Evolutionary conservation across 1,140 invertebrate species (phyloP), one percentile per base, ranked within the genome.

Genomic region (Heterodera carotae): DNA sequence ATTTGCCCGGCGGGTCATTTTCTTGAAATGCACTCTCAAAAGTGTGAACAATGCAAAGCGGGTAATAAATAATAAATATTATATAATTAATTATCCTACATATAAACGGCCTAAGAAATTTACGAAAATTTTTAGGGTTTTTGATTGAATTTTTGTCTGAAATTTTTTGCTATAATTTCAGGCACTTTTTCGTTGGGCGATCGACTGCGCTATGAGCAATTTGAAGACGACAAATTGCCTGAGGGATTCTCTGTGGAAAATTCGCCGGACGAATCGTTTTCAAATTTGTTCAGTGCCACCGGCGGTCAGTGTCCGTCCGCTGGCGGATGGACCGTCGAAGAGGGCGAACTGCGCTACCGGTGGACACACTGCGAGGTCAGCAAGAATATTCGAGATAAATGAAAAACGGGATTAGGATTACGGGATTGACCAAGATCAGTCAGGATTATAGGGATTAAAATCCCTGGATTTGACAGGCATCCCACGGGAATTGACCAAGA

Each of bases 191-290:
- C 81, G 77, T 69, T 87, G 29, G 85, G 85, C 8, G 82, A 83
- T 36, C 86, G 86, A 48, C 73, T 86, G 25, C 78, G 85, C 48
- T 87, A 84, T 76, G 86, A 87, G 48, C 79, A 82, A 59, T 87
- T 87, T 59, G 70, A 76, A 10, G 59, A 22, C 69, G 81, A 48
- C 39, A 67, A 76, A 66, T 68, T 87, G 33, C 85, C 85, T 1
- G 36, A 69, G 31, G 85, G 86, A 12, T 79, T 79, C 60, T 62
- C 77, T 34, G 64, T 79, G 18, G 77, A 79, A 60, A 79, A 79
- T 78, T 79, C 39, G 39, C 74, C 73, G n/a, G 76, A 79, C 69
- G 77, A 79, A 39, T 62, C 76, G 18, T 78, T 43, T 39, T 29
- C 36, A 27, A 59, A 22, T 48, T 27, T 60, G 70, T 48, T n/a